Evolutionary conservation across 2,113 vertebrate species (phyloP).

Genomic region (Procapra przewalskii): DNA sequence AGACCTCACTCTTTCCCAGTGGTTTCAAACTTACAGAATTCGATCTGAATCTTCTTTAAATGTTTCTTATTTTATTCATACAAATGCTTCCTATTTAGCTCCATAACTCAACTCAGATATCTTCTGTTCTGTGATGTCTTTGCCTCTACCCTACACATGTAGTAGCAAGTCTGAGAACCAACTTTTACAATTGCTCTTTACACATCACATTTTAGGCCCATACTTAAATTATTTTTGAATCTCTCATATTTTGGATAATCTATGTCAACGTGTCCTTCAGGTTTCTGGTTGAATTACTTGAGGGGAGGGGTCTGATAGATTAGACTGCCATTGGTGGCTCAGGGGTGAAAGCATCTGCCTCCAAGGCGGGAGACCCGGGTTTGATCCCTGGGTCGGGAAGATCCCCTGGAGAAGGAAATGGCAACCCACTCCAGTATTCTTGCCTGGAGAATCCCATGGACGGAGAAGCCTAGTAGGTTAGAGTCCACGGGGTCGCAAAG

Average conservation of each 20-base stretch:
- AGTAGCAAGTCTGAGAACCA: not conserved
- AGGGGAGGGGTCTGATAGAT: not conserved
- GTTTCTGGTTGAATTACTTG: not conserved
- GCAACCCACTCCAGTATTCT: too few species aligned
- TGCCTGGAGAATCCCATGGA: too few species aligned
- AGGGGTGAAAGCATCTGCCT: too few species aligned
- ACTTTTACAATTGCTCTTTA: not conserved
- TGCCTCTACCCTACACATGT: not conserved
- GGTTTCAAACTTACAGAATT: not conserved
- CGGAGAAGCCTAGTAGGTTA: too few species aligned
- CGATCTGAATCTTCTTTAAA: not conserved
- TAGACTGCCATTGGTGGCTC: not conserved
- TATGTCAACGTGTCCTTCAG: not conserved
- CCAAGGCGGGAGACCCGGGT: too few species aligned
- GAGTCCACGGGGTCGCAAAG: too few species aligned
- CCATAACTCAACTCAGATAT: not conserved
- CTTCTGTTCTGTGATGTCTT: not conserved
- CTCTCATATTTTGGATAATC: not conserved
- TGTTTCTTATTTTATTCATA: not conserved
- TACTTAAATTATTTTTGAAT: not conserved
- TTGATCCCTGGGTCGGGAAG: too few species aligned
- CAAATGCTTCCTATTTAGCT: not conserved
- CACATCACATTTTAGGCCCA: not conserved
- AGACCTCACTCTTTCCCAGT: not conserved
- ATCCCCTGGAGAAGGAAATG: too few species aligned